Base-by-base conservation (phyloP, 37 sponge, comb jelly and placozoan genomes). In the Petrosia ficiformis region DNA sequence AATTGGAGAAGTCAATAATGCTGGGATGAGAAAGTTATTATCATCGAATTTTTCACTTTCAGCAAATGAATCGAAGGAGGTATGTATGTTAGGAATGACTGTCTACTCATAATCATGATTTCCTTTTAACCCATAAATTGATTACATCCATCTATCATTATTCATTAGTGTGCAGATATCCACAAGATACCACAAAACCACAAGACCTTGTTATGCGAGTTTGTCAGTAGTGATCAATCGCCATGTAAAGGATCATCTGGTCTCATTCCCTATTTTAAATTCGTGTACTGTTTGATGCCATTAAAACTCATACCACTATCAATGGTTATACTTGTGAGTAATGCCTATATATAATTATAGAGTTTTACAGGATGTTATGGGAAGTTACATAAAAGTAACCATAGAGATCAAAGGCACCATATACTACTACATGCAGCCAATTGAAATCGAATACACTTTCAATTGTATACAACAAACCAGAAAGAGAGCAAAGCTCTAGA, bases 231-330 rank as follows among this genome's bases (percentile, higher is more conserved):
- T 8, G 87, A 87, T 2, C 84, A 69, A 28, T 71, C 60, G 57
- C 14, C 54, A 8, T 97, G 98, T 70, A n/a, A 39, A 14, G 69
- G 58, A 24, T 86, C 90, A 16, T 96, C 63, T 39, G 98, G 90
- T 2, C 58, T 95, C 28, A 40, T 98, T 0, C 57, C 82, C 74
- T 98, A 98, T 74, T 78, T 98, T 57, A 1, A 77, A 25, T 95
- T 98, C 57, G 69, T 89, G 28, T 95, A 95, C 72, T 98, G 99
- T 67, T 14, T 19, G 29, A 44, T 98, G 36, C 96, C 99, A 22
- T 39, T n/a, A 21, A 81, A 72, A 4, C 82, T 95, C 26, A 69
- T 89, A 6, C 93, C 96, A 21, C 70, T 95, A 33, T 84, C 87
- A 44, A 87, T 92, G 83, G 59, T 82, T 25, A 59, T 98, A 3